Evolutionary conservation across 2,888 invertebrate genomes (phyloP).

Genomic region (Chrysodeixis includens): DNA sequence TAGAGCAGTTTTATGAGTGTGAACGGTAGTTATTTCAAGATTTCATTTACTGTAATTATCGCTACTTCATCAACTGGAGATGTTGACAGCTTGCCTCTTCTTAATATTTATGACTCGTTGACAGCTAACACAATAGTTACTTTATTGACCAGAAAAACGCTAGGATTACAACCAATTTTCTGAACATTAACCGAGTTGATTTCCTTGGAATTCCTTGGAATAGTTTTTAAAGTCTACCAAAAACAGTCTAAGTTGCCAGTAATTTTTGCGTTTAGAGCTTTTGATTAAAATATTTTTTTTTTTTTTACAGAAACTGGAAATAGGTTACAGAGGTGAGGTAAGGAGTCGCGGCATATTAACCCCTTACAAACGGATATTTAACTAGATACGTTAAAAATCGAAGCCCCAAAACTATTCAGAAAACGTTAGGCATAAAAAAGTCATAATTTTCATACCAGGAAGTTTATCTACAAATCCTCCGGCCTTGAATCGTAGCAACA

Average conservation of each 20-base stretch:
- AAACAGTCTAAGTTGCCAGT: no score
- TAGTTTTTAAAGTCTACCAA: not conserved
- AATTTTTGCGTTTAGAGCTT: no score
- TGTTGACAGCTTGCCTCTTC: not conserved
- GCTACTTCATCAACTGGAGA: not conserved
- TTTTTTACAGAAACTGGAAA: no score
- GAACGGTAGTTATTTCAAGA: not conserved
- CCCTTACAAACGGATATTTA: no score
- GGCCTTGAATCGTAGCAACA: slow-evolving; percentile 5
- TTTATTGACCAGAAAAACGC: not conserved
- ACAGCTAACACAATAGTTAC: not conserved
- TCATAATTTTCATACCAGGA: not conserved
- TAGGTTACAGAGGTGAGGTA: no score
- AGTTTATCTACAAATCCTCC: not conserved
- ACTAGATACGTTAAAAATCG: no score
- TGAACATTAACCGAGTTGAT: not conserved
- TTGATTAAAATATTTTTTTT: no score
- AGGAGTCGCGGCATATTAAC: no score
- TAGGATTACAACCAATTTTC: not conserved
- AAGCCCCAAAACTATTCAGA: no score
- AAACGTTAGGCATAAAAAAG: not conserved
- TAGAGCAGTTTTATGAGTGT: not conserved
- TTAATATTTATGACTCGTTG: slow-evolving; percentile 4
- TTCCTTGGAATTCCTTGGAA: not conserved
- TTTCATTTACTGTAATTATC: slow-evolving; percentile 1